Evolutionary conservation across 2,888 invertebrate species (phyloP).

Genomic region (Ctena decussata): DNA sequence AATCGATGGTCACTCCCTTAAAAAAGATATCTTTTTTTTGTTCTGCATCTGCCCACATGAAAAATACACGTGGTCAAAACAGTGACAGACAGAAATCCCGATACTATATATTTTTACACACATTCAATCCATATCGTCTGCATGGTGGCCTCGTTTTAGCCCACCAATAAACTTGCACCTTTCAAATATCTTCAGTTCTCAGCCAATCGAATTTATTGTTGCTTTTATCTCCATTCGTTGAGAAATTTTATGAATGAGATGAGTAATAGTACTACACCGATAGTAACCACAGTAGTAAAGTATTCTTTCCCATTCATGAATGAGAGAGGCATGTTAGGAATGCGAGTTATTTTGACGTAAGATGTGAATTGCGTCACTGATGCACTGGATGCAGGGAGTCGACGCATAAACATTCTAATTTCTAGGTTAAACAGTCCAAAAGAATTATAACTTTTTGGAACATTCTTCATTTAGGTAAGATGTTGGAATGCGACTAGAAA

Average conservation of each 20-base stretch:
- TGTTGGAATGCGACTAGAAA: not conserved
- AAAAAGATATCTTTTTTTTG: not conserved
- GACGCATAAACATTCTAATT: not conserved
- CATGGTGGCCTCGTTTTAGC: not conserved
- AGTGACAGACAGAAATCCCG: not conserved
- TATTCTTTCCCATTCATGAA: not conserved
- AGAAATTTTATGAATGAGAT: conserved; percentile 7
- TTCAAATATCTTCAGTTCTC: not conserved
- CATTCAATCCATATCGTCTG: not conserved
- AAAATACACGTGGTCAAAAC: not conserved
- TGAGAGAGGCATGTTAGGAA: not conserved
- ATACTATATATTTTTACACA: not conserved
- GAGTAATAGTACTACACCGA: not conserved
- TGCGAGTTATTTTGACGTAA: conserved; percentile 6
- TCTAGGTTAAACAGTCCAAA: conserved; percentile 3
- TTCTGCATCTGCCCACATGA: not conserved
- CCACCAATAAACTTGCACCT: not conserved
- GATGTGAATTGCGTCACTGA: not conserved
- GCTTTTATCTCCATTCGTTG: not conserved
- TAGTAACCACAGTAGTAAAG: conserved; percentile 4
- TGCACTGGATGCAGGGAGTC: not conserved
- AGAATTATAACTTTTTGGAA: not conserved
- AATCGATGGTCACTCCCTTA: not conserved
- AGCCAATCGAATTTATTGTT: not conserved
- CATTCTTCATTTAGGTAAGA: not conserved